Evolutionary conservation across 2,113 vertebrate genomes (phyloP), one percentile per base, ranked within the genome.

Genomic region (Corvus cornix): DNA sequence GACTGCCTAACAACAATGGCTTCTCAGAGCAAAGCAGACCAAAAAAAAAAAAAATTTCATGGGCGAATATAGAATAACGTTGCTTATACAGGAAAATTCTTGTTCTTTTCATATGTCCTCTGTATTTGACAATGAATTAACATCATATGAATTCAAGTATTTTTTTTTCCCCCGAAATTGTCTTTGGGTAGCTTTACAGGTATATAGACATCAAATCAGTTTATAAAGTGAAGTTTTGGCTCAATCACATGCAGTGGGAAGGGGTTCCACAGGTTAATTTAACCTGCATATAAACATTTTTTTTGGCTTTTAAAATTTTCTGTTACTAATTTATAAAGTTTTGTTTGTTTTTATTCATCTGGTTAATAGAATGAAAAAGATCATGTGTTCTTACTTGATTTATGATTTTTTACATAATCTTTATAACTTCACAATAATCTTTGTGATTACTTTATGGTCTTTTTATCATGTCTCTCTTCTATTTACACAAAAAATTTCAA

Each of bases 1-100:
- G 64, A 84, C 69, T 85, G 62, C 44, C 83, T 93, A 77, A 91
- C 58, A 93, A 60, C 39, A 89, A 49, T 91, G 84, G n/a, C 56
- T 94, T 87, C 76, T 75, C 21, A 84, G n/a, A 84, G 68, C 11
- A 96, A 37, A 75, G 39, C 4, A 79, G 33, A 46, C 19, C 4
- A 26, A 58, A n/a, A 62, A 63, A 86, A 85, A 49, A 30, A 44
- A 19, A 6, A 76, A 9, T 37, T 41, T 77, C 18, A 31, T 67
- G 56, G 26, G 53, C 16, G 35, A 86, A 63, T 88, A 51, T 17
- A 33, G 35, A 91, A 70, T 80, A 77, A 48, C 16, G 26, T 35
- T 69, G 19, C 22, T 76, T 20, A 77, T 31, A 76, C 6, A 73
- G 39, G 39, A 87, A 81, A 59, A 35, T 44, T 78, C 4, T 70